Evolutionary conservation across 2,797 vertebrate genomes (phyloP).

Genomic region (Limnodromus scolopaceus): DNA sequence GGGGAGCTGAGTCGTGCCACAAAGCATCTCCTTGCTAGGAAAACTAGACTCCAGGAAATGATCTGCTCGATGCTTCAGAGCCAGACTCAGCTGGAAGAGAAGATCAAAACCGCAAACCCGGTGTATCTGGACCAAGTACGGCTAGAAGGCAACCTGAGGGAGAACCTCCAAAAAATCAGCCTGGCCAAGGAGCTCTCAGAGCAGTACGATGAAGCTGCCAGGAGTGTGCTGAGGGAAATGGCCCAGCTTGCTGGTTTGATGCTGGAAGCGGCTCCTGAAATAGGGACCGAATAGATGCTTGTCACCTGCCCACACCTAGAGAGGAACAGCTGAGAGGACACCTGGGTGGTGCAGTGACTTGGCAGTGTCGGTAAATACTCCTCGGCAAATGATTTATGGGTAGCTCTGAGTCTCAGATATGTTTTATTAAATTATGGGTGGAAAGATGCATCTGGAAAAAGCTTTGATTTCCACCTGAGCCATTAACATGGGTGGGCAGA

Average conservation of each 20-base stretch:
- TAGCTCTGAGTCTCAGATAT: not conserved
- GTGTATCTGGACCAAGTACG: not conserved
- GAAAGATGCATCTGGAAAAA: not conserved
- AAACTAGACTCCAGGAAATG: not conserved
- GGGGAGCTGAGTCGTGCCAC: slow-evolving; percentile 2
- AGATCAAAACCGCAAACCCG: not conserved
- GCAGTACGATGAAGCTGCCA: not conserved
- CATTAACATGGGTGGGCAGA: not conserved
- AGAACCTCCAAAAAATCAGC: not conserved
- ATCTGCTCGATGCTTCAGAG: not conserved
- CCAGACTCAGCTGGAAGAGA: not conserved
- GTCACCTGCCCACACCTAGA: not conserved
- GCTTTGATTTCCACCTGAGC: not conserved
- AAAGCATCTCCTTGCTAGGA: not conserved
- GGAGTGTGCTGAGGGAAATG: not conserved
- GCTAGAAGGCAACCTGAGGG: not conserved
- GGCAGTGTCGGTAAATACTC: not conserved
- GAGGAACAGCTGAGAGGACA: not conserved
- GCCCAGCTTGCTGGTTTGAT: not conserved
- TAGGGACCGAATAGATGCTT: not conserved
- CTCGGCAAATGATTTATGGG: not conserved
- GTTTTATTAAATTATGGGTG: not conserved
- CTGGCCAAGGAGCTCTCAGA: not conserved
- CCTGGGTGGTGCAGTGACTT: not conserved
- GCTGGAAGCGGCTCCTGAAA: not conserved